A percentile compares a stretch with the other conserved stretches of the same genome.
These are phyloP conservation scores for Adelges cooleyi DNA, from an alignment of 1,140 invertebrate genomes.

Conservation along the genomic window DNA sequence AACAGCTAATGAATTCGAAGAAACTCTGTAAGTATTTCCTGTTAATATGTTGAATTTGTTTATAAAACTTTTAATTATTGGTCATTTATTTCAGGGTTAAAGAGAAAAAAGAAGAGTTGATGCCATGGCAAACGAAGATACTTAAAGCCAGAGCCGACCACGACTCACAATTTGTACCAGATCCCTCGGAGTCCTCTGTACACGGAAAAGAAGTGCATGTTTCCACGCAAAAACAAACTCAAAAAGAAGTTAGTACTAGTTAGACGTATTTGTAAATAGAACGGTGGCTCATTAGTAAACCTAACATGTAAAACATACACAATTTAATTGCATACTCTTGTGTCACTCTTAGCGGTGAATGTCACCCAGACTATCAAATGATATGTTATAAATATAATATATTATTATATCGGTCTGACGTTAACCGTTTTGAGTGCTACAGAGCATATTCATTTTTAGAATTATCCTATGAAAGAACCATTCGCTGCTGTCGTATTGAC, in stretches of 20 bases:
- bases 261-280: neutral
- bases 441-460: too few species aligned
- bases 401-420: too few species aligned
- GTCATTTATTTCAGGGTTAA: neutral
- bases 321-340: too few species aligned
- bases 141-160: conserved; percentile 6
- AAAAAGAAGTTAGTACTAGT: conserved; percentile 59
- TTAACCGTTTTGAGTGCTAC: too few species aligned
- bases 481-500: too few species aligned
- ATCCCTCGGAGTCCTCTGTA: conserved; percentile 47
- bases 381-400: neutral
- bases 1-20: conserved; percentile 74
- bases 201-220: conserved; percentile 80
- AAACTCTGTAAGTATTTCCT: conserved; percentile 58
- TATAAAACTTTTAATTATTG: neutral
- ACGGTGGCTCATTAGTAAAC: too few species aligned
- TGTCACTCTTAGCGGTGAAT: too few species aligned
- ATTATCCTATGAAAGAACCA: too few species aligned
- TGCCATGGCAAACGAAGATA: conserved; percentile 36
- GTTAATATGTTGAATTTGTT: conserved; percentile 2
- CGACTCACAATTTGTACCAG: neutral
- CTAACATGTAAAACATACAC: too few species aligned
- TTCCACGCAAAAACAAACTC: conserved; percentile 75
- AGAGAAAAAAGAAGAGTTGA: conserved; percentile 39
- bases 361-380: too few species aligned